Evolutionary conservation across 2,888 invertebrate species (phyloP), one percentile per base, ranked within the genome.

Genomic region (Cremastobaeus sp.): DNA sequence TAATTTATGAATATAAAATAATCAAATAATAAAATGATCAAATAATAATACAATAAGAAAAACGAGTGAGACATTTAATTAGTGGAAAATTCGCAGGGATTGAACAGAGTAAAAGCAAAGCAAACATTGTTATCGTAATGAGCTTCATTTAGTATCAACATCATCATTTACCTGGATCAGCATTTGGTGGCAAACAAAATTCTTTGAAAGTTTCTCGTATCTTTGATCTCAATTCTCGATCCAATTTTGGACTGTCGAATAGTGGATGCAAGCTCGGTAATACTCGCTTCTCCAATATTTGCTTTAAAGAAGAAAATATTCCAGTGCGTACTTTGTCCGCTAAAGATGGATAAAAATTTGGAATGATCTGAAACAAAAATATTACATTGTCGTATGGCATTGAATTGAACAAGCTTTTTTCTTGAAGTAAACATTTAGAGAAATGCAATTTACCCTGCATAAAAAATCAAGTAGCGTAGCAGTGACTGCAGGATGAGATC

Each of bases 151-250:
- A 30, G 21, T 28, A 68, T 20, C 35, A 35, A 45, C 32, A 28
- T 37, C 45, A 12, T 57, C 21, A 6, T 60, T 81, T 88, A 90
- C 90, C 90, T 84, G 88, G 85, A 78, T 91, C 91, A 39, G 88
- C 79, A 60, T 89, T 88, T 15, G 90, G 89, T 55, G 89, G 88
- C 68, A 90, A 90, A 84, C 95, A 95, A 88, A 98, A 98, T 88
- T 98, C 97, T 82, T 94, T 93, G 85, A 98, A 98, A 34, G 95
- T 95, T 83, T 96, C 96, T 76, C 95, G 91, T 34, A 98, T 94
- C 88, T 96, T 93, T 72, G 91, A 91, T 72, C 95, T 89, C 76
- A 97, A 88, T 86, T 96, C 96, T 77, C 93, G 90, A 87, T 97
- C 97, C 77, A 96, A 88, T 85, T 95, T 96, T 2, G 93, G 93